A percentile compares a stretch with the other conserved stretches of the same genome.
phyloP scores from a whole-genome alignment of 1,140 invertebrate genomes.

The Lasioglossum baleicum region DNA sequence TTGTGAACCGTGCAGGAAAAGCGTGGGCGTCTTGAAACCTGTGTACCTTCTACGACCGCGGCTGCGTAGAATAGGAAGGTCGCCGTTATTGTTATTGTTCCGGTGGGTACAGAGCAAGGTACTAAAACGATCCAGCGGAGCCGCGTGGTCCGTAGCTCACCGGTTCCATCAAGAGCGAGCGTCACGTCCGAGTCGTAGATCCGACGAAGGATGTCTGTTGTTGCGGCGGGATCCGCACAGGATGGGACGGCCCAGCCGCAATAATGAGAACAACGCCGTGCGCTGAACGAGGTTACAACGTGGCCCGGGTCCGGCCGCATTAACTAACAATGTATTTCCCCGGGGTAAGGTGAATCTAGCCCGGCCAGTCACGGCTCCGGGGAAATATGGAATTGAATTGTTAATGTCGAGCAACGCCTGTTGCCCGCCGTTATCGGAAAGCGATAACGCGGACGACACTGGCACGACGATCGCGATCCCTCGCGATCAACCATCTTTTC shows the following conservation, averaged over 20 bases:
- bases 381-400: slow-evolving; percentile 4
- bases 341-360: neutral
- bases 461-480: neutral
- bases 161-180: neutral
- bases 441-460: neutral
- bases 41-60: too few relatives aligned
- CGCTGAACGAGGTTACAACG: neutral
- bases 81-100: too few relatives aligned
- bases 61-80: too few relatives aligned
- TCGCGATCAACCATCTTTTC: neutral
- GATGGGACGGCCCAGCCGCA: neutral
- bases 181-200: neutral
- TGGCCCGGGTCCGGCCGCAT: neutral
- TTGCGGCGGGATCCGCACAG: too few relatives aligned
- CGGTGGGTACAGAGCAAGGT: too few relatives aligned
- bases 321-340: slow-evolving; percentile 4
- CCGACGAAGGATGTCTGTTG: neutral
- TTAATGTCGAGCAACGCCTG: slow-evolving; percentile 5
- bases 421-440: neutral
- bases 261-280: neutral
- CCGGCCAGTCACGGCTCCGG: neutral
- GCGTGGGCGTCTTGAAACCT: too few relatives aligned
- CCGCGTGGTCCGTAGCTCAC: neutral
- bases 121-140: neutral
- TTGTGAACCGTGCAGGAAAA: too few relatives aligned